These are phyloP conservation scores for Seira sanloemensis DNA, from an alignment of 2,888 invertebrate species.

Conservation along the genomic window DNA sequence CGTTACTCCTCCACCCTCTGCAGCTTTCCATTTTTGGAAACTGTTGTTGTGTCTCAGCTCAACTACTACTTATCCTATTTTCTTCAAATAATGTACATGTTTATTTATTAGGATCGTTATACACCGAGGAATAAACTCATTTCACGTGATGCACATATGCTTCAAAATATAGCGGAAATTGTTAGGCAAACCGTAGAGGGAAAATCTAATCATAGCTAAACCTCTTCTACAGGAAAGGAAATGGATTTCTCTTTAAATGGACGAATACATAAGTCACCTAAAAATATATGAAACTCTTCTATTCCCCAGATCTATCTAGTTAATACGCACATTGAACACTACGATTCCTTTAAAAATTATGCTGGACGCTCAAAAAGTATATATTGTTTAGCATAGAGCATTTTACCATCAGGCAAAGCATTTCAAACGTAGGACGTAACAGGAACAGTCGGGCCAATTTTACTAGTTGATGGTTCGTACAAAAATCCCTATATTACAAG, in stretches of 20 bases:
- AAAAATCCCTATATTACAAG: neutral
- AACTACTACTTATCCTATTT: neutral
- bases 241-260: conserved; percentile 41
- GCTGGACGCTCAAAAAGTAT: too few species aligned
- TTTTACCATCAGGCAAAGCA: too few species aligned
- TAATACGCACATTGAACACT: too few species aligned
- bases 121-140: neutral
- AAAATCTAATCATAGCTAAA: conserved; percentile 29
- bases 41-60: too few species aligned
- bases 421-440: too few species aligned
- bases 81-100: neutral
- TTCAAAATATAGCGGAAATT: too few species aligned
- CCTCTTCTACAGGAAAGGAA: neutral
- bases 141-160: too few species aligned
- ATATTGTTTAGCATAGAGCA: too few species aligned
- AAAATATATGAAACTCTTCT: neutral
- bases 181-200: neutral
- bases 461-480: too few species aligned
- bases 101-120: neutral
- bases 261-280: conserved; percentile 40
- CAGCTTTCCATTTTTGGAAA: neutral
- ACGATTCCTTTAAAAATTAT: too few species aligned
- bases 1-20: neutral
- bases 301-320: too few species aligned
- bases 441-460: too few species aligned